A percentile compares a stretch with the other conserved stretches of the same genome.
phyloP scores from a whole-genome alignment of 37 sponge, comb jelly and placozoan genomes.

The Tethya wilhelma region DNA sequence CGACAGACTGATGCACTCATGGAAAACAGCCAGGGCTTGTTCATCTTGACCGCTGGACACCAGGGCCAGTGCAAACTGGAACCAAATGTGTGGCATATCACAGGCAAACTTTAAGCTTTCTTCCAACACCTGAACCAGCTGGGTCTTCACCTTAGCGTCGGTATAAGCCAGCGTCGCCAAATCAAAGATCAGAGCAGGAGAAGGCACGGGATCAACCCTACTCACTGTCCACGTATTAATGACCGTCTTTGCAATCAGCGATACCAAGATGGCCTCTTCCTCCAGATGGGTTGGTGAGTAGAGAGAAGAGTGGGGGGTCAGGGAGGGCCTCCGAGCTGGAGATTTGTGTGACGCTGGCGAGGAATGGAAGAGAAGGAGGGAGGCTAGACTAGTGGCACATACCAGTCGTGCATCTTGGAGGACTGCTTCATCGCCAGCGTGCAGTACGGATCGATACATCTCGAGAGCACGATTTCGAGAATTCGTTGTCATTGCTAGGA shows the following conservation, averaged over 20 bases:
- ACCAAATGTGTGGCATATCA: constrained; percentile 44
- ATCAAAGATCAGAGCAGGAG: constrained; percentile 35
- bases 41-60: constrained; percentile 18
- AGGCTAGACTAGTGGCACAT: constrained; percentile 51
- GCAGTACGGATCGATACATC: constrained; percentile 36
- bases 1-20: constrained; percentile 50
- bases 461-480: constrained; percentile 22
- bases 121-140: constrained; percentile 46
- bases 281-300: constrained; percentile 30
- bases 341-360: constrained; percentile 17
- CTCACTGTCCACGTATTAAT: constrained; percentile 34
- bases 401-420: constrained; percentile 24
- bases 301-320: constrained; percentile 1
- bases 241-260: constrained; percentile 33
- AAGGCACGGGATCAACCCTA: constrained; percentile 11
- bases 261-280: constrained; percentile 46
- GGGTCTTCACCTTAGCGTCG: constrained; percentile 16
- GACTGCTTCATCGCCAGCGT: constrained; percentile 27
- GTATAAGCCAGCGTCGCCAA: constrained; percentile 22
- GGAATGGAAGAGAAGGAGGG: constrained; percentile 42
- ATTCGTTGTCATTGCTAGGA: constrained; percentile 17
- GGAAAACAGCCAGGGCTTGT: constrained; percentile 62
- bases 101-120: constrained; percentile 44
- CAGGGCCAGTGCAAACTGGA: constrained; percentile 64
- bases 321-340: background rate